phyloP scores from a whole-genome alignment of 2,113 vertebrate genomes.

The Oncorhynchus keta region DNA sequence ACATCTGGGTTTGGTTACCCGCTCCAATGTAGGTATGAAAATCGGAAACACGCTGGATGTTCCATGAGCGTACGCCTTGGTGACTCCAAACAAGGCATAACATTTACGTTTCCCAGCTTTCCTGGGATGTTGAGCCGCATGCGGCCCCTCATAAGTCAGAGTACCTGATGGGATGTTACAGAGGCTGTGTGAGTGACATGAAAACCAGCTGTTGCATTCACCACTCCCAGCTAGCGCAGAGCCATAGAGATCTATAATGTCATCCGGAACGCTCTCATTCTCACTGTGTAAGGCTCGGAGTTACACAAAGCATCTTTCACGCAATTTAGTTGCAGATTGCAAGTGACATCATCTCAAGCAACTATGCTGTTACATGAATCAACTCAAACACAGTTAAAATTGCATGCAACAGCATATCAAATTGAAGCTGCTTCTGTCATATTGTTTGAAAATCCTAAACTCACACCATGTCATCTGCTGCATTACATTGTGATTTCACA shows the following conservation, averaged over 20 bases:
- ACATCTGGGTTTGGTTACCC: slow-evolving; percentile 64
- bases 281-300: not conserved
- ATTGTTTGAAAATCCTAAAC: no score
- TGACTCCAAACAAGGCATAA: slow-evolving; percentile 60
- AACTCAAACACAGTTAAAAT: no score
- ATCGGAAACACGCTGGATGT: slow-evolving; percentile 56
- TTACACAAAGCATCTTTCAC: no score
- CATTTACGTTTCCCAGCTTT: slow-evolving; percentile 52
- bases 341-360: no score
- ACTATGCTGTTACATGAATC: no score
- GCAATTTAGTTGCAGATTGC: no score
- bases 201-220: slow-evolving; percentile 8
- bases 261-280: not conserved
- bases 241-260: not conserved
- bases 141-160: slow-evolving; percentile 17
- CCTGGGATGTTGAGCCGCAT: slow-evolving; percentile 25
- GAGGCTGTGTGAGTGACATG: not conserved
- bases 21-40: slow-evolving; percentile 61
- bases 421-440: no score
- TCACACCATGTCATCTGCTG: no score
- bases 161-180: slow-evolving; percentile 19
- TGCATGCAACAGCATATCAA: no score
- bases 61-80: slow-evolving; percentile 50
- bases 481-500: no score
- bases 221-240: not conserved